Evolutionary conservation across 2,113 vertebrate genomes (phyloP).

Genomic region (Trichomycterus rosablanca): DNA sequence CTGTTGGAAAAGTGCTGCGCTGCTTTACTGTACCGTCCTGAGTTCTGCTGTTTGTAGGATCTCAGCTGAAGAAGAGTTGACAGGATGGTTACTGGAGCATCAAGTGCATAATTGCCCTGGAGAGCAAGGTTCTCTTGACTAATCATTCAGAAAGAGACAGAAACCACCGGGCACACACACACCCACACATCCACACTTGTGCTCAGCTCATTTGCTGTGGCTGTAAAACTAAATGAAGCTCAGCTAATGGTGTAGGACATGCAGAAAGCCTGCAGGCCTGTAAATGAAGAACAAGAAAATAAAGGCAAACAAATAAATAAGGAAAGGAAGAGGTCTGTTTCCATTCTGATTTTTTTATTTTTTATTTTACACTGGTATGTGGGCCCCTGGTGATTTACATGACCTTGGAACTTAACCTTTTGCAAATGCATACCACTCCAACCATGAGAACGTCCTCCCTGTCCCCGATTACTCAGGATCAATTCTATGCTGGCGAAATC

Average conservation of each 20-base stretch:
- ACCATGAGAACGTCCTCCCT: too few species aligned
- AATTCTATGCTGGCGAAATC: too few species aligned
- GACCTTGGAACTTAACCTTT: too few species aligned
- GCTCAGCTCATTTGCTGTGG: constrained; percentile 41
- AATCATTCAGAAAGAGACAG: constrained; percentile 11
- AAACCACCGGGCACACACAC: constrained; percentile 10
- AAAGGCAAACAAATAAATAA: constrained; percentile 54
- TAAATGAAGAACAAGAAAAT: constrained; percentile 40
- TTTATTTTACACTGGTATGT: too few species aligned
- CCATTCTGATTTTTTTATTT: constrained; percentile 13
- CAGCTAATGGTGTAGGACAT: constrained; percentile 55
- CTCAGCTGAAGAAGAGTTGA: constrained; percentile 30
- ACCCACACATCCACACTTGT: constrained; percentile 12
- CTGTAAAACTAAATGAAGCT: constrained; percentile 45
- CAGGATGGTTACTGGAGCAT: constrained; percentile 34
- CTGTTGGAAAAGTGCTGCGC: not conserved
- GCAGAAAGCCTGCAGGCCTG: constrained; percentile 49
- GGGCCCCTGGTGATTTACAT: too few species aligned
- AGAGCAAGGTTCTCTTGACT: constrained; percentile 14
- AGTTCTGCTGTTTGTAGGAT: constrained; percentile 38
- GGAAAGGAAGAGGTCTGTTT: constrained; percentile 50
- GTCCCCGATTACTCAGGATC: too few species aligned
- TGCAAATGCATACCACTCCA: too few species aligned
- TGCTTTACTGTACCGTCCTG: constrained; percentile 9
- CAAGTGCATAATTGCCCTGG: constrained; percentile 29